Evolutionary conservation across 2,113 vertebrate species (phyloP), one percentile per base, ranked within the genome.

Genomic region (Lophochroa leadbeateri): DNA sequence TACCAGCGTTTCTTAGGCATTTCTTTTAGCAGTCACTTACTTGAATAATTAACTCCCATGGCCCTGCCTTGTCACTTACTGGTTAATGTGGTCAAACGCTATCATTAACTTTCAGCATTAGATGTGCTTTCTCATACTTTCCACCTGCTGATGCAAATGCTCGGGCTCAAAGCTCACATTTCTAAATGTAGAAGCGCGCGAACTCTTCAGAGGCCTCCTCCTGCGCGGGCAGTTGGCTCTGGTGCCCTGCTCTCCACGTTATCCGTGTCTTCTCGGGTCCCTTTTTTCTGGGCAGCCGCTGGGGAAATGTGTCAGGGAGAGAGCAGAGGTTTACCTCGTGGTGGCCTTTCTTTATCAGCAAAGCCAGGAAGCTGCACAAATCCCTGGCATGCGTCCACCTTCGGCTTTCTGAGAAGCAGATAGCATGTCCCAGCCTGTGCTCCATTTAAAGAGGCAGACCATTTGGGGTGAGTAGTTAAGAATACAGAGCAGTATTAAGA

Each of bases 361-460:
- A 96, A 97, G 94, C 94, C 97, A 97, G 94, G 94, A 98, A 98
- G 97, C 97, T 96, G 94, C 93, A 97, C 84, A 97, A 97, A 96
- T 98, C 96, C 87, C 93, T 97, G 98, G 97, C 97, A 98, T 46
- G 46, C 23, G 33, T 95, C 98, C 97, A 94, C 94, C 90, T 97
- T 97, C 39, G 8, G 92, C 95, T 98, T 97, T 97, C 94, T 97
- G 91, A 95, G 92, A 97, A 85, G 76, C 92, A 68, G 49, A 95
- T 93, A 96, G 86, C 67, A 8, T 90, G 69, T 87, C 72, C 64
- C 85, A 86, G 82, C 76, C 87, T 90, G 74, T 28, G 58, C 57
- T 97, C 95, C 86, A 53, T 95, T 97, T 94, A 90, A 97, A 96
- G 97, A 96, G 85, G 82, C 91, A 96, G 92, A 92, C 52, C 17